Percentiles rank a stretch among this genome's conserved stretches.
Evolutionary conservation across 2,888 invertebrate genomes (phyloP).

Genomic region (Dolichopus griseipennis): DNA sequence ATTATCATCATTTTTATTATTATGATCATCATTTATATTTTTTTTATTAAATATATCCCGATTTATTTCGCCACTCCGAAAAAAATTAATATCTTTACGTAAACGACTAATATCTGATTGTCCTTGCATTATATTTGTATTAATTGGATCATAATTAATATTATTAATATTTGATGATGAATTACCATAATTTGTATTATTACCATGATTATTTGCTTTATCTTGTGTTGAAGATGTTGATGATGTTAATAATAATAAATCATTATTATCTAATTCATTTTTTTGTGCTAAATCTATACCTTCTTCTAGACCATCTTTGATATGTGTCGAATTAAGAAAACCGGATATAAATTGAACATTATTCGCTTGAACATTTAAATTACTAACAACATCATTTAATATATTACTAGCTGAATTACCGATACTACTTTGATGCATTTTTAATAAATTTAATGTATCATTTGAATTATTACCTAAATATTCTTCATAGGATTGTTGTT

Average conservation of each 20-base stretch:
- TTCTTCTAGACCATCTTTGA: constrained; percentile 60
- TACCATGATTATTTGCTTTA: constrained; percentile 9
- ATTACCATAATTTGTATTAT: constrained; percentile 7
- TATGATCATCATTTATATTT: neutral
- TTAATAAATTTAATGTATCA: neutral
- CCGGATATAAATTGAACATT: constrained; percentile 47
- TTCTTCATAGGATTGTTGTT: neutral
- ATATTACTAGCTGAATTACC: neutral
- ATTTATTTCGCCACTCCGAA: constrained; percentile 29
- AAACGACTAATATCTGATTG: constrained; percentile 15
- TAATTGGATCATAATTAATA: neutral
- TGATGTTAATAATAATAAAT: neutral
- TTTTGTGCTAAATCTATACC: constrained; percentile 50
- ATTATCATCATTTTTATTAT: neutral
- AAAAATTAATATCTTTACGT: constrained; percentile 28
- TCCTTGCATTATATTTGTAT: neutral
- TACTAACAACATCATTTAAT: constrained; percentile 2
- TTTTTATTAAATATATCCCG: constrained; percentile 21
- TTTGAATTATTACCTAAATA: neutral
- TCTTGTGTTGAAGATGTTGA: constrained; percentile 14
- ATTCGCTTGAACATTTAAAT: neutral
- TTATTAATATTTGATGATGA: neutral
- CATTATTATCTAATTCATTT: constrained; percentile 15
- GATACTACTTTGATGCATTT: neutral
- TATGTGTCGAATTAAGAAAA: constrained; percentile 54